Base-by-base conservation (phyloP, 2,888 invertebrate genomes). In the Pyrgus malvae region DNA sequence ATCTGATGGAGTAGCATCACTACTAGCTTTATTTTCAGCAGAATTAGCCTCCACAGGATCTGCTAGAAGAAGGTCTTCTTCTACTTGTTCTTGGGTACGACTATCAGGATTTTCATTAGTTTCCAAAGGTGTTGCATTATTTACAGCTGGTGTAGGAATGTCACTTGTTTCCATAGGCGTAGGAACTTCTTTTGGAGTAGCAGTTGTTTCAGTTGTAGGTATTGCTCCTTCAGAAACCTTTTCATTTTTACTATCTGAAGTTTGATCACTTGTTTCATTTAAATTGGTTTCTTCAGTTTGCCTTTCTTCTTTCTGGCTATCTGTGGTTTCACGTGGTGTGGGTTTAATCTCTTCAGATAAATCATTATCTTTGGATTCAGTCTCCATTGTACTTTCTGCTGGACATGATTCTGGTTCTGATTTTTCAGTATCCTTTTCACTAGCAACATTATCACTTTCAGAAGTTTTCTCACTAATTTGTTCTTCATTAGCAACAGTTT, bases 1-100 rank as follows among this genome's bases (percentile, higher is more conserved):
- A n/a, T n/a, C n/a, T n/a, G 3, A 21, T 21, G 21, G 21, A 21
- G n/a, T 6, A 14, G 40, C 9, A 14, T 55, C 48, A 49, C 33
- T 54, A 16, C 8, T 48, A 44, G 21, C 6, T 4, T 49, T 33
- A 40, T 38, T 53, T 48, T 44, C 48, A 14, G 16, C 25, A 33
- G 37, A 17, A 53, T 41, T 54, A 37, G 21, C 7, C 25, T 37
- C 48, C 7, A 38, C 25, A 11, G 48, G 54, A 9, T 54, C 54
- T 40, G 21, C 31, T 16, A 54, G 46, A 11, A 54, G 12, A n/a
- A 45, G 14, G 9, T 53, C 54, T 37, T 33, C 54, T 25, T 50
- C 46, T 23, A 37, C 29, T 48, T 53, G 33, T 37, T 57, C 46
- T 23, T 48, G 35, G n/a, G 9, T 51, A n/a, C 44, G 41, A 14